These are phyloP conservation scores for Neoaliturus tenellus DNA, from an alignment of 2,888 invertebrate genomes.

Conservation along the genomic window DNA sequence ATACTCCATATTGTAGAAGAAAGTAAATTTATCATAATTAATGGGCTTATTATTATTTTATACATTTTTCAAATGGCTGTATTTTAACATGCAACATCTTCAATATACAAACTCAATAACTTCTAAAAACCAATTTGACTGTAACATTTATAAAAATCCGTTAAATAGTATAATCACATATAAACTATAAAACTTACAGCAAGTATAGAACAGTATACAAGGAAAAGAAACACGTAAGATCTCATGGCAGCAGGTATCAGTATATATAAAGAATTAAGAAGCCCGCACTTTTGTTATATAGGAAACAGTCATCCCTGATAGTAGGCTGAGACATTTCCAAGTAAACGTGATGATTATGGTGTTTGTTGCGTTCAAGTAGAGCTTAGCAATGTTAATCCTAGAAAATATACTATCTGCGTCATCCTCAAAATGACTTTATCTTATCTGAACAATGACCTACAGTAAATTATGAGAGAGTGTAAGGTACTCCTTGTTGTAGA, in stretches of 20 bases:
- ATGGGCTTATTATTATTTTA: too few species aligned
- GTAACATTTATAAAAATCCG: too few species aligned
- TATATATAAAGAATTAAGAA: not conserved
- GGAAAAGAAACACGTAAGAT: not conserved
- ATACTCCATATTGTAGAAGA: too few species aligned
- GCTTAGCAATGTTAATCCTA: not conserved
- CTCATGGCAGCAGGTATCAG: not conserved
- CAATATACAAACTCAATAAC: too few species aligned
- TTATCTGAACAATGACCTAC: not conserved
- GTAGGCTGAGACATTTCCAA: not conserved
- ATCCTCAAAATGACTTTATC: not conserved
- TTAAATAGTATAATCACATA: too few species aligned
- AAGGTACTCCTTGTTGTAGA: not conserved
- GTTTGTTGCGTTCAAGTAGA: slow-evolving; percentile 17
- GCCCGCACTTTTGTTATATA: not conserved
- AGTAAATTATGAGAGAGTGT: slow-evolving; percentile 7
- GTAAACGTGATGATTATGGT: not conserved
- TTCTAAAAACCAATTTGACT: too few species aligned
- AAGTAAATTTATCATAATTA: too few species aligned
- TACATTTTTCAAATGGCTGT: too few species aligned
- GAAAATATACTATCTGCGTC: slow-evolving; percentile 4
- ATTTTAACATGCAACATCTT: too few species aligned
- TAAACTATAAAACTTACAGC: not conserved
- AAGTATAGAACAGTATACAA: not conserved
- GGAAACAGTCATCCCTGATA: not conserved